These are phyloP conservation scores for Thunnus thynnus DNA, from an alignment of 2,113 vertebrate species.

Conservation along the genomic window DNA sequence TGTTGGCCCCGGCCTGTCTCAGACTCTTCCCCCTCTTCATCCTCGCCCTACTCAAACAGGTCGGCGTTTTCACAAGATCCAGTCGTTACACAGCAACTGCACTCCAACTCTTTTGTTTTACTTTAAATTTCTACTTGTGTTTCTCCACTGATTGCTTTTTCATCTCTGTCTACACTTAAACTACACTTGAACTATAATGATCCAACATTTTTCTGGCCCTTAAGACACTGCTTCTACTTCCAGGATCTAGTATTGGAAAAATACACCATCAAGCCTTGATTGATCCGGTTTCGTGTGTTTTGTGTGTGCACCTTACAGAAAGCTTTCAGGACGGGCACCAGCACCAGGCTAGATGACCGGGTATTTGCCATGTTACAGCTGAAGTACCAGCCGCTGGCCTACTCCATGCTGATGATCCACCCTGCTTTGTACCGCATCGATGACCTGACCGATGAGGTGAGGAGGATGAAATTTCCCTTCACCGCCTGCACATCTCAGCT, in stretches of 20 bases:
- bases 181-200: too few relatives aligned
- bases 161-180: too few relatives aligned
- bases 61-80: slow-evolving; percentile 46
- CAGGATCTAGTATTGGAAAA: not conserved
- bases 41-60: slow-evolving; percentile 95
- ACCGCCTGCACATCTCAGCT: too few relatives aligned
- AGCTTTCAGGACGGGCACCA: slow-evolving; percentile 94
- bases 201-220: not conserved
- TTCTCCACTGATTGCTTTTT: too few relatives aligned
- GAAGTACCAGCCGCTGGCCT: slow-evolving; percentile 94
- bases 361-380: slow-evolving; percentile 96
- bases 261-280: fast-evolving
- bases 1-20: slow-evolving; percentile 90
- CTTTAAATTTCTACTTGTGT: not conserved
- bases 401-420: slow-evolving; percentile 94
- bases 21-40: slow-evolving; percentile 93
- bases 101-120: too few relatives aligned
- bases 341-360: slow-evolving; percentile 91
- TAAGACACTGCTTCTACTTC: not conserved
- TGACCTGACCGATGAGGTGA: slow-evolving; percentile 93
- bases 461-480: not conserved
- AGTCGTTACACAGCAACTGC: not conserved
- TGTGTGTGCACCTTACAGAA: slow-evolving; percentile 82
- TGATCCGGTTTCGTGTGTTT: slow-evolving; percentile 27
- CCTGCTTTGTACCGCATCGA: slow-evolving; percentile 93